Evolutionary conservation across 2,113 vertebrate genomes (phyloP), one percentile per base, ranked within the genome.

Genomic region (Lepidothrix coronata): DNA sequence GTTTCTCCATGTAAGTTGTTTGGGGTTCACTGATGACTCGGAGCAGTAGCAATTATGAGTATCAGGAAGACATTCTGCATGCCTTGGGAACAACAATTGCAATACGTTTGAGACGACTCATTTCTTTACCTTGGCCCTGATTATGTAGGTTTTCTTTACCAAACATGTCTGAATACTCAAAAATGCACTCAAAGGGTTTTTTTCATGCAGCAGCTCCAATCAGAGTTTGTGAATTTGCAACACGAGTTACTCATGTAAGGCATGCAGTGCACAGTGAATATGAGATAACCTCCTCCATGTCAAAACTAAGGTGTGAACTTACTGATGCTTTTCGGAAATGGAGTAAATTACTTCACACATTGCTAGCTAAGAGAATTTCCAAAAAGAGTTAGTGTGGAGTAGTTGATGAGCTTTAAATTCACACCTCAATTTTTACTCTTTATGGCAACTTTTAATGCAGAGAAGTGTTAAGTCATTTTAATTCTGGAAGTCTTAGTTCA

Each of bases 261-360:
- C 19, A 4, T 39, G 30, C 43, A 61, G 11, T 31, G 35, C 70
- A 82, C n/a, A 77, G 55, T 37, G 41, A 83, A 88, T 51, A 86
- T 80, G 63, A 92, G 67, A 92, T 46, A 94, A 62, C 31, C 39
- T 73, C 79, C 90, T 91, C 78, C 75, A 73, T 54, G 57, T 70
- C 59, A 88, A 91, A 77, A 28, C 63, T 58, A 84, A 89, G 55
- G 79, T 84, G 91, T 74, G 91, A 95, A 94, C 12, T 92, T 66
- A 92, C 8, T 7, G 43, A 83, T 83, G 63, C 23, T 95, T 79
- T 86, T 93, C 23, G 4, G 52, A 92, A 96, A 55, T 74, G 51
- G 85, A 94, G 82, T 90, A 95, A 91, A 66, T 88, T 70, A 48
- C 21, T 96, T 94, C 88, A 96, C 46, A 80, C 35, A 17, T 39